phyloP scores from a whole-genome alignment of 2,888 invertebrate species.

The Tachina grossa region DNA sequence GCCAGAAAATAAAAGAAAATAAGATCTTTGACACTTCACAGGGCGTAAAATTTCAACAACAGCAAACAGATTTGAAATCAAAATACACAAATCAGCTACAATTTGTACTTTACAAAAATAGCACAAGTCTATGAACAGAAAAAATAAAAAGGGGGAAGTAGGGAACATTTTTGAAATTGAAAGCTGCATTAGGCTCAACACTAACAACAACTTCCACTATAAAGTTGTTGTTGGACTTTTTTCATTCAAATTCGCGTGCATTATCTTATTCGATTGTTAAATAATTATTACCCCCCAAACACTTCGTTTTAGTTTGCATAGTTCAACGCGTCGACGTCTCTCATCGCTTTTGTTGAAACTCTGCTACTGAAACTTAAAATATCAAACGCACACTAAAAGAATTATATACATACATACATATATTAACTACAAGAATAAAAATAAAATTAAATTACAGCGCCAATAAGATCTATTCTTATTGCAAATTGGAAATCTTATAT shows the following conservation, averaged over 20 bases:
- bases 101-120: constrained; percentile 58
- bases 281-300: constrained; percentile 63
- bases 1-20: constrained; percentile 4
- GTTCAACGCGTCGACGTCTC: neutral
- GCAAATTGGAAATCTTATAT: neutral
- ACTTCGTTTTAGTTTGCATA: constrained; percentile 19
- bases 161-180: constrained; percentile 42
- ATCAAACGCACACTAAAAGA: constrained; percentile 22
- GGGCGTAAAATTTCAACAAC: constrained; percentile 33
- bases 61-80: constrained; percentile 22
- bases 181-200: constrained; percentile 37
- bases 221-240: constrained; percentile 55
- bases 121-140: constrained; percentile 56
- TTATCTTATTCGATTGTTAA: constrained; percentile 63
- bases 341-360: neutral
- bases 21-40: constrained; percentile 45
- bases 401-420: neutral
- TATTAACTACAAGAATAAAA: constrained; percentile 21
- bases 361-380: constrained; percentile 39
- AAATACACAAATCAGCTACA: constrained; percentile 17
- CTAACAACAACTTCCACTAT: neutral
- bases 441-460: neutral
- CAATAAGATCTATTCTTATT: constrained; percentile 19
- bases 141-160: constrained; percentile 5
- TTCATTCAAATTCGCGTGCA: constrained; percentile 58